Evolutionary conservation across 2,113 vertebrate species (phyloP), one percentile per base, ranked within the genome.

Genomic region (Eretmochelys imbricata): DNA sequence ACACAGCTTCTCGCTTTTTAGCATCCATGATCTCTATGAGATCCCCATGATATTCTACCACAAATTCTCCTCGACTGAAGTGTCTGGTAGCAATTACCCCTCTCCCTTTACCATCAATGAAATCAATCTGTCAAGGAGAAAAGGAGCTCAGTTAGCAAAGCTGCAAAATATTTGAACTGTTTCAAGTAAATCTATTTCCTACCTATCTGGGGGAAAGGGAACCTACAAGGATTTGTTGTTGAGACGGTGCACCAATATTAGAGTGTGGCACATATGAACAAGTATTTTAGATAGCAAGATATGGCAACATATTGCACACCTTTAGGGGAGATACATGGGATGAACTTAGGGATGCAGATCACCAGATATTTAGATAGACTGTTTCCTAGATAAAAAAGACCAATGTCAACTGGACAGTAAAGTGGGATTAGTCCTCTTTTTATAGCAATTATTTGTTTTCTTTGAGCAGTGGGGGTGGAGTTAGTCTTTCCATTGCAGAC

Each of bases 21-120:
- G 99, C 99, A 1, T 99, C 99, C 0, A 98, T 98, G 85, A 99
- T 98, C 97, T 99, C 98, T 20, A 99, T 98, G 97, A 99, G 99
- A 97, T 99, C 99, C 24, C 99, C 99, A 0, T 99, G 99, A 97
- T 99, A 99, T 38, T 99, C 99, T 62, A 99, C 99, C 93, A 99
- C 99, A 86, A 99, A 99, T 93, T 99, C 99, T 4, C 99, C 99
- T 95, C 99, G 99, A 91, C 98, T 98, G 97, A 99, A 99, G 91
- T 97, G 97, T 53, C 98, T 99, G 22, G 99, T 99, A 92, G 99
- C 99, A 4, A 99, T 99, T 85, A 99, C 81, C 1, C 99, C 99
- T 96, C 99, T 98, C 93, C 99, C 99, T 98, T 99, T 99, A 75
- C 99, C 99, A 4, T 99, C 99, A 0, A 99, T 99, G 94, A 99